Percentiles rank a stretch among this genome's conserved stretches.
Conservation (phyloP, 2,113 vertebrate genomes). For the Vulpes lagopus region DNA sequence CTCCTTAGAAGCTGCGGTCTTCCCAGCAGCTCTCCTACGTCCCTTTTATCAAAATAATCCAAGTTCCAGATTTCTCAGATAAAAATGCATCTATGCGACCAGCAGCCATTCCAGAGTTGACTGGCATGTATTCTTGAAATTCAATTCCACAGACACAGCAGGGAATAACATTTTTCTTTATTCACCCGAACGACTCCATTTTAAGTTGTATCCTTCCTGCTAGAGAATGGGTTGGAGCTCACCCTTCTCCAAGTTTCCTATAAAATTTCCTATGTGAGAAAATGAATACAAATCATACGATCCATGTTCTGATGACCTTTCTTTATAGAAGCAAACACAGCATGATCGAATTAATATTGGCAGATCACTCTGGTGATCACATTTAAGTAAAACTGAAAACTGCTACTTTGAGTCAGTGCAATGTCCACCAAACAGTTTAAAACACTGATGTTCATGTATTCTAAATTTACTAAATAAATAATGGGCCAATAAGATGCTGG, state of each 20-base stretch:
- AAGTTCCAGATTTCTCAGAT: background rate
- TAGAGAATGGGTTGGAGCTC: background rate
- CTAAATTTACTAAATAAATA: conserved; percentile 46
- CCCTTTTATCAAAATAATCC: background rate
- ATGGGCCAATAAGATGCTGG: background rate
- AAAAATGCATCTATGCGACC: background rate
- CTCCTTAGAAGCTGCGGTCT: background rate
- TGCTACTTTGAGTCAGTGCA: conserved; percentile 32
- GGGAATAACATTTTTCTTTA: conserved; percentile 5
- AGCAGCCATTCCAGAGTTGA: conserved; percentile 9
- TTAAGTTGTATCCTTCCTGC: background rate
- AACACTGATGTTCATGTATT: conserved; percentile 25
- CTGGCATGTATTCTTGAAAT: background rate
- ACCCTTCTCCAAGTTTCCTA: conserved; percentile 24
- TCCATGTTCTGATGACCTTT: conserved; percentile 27
- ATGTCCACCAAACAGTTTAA: conserved; percentile 5
- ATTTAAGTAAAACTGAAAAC: conserved; percentile 9
- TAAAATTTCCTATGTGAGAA: conserved; percentile 54
- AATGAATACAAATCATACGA: conserved; percentile 4
- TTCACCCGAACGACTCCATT: conserved; percentile 16
- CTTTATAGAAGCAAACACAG: conserved; percentile 59
- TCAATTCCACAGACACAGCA: background rate
- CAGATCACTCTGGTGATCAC: conserved; percentile 37
- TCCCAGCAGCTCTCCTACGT: background rate
- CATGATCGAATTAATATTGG: conserved; percentile 11